Evolutionary conservation across 1,140 invertebrate species (phyloP).

Genomic region (Brachionus calyciflorus): DNA sequence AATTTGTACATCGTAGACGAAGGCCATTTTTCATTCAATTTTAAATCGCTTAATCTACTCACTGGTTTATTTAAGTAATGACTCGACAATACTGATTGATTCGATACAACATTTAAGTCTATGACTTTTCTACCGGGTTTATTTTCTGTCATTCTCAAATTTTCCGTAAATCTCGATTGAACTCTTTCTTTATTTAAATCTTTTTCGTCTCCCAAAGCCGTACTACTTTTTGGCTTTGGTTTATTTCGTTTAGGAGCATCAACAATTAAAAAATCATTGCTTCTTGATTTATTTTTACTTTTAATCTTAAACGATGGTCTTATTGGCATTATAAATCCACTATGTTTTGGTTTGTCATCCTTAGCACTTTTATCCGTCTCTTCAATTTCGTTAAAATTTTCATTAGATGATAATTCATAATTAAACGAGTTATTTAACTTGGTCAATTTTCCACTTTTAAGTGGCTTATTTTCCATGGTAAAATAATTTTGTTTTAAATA

Average conservation of each 20-base stretch:
- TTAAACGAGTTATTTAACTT: not conserved
- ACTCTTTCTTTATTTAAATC: not conserved
- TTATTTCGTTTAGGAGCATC: not conserved
- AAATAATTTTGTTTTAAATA: not conserved
- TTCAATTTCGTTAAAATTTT: not conserved
- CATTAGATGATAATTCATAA: slow-evolving; percentile 13
- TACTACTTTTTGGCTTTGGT: not conserved
- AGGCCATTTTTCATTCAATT: slow-evolving; percentile 37
- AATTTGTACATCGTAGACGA: slow-evolving; percentile 34
- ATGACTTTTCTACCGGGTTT: not conserved
- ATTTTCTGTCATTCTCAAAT: not conserved
- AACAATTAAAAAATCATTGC: not conserved
- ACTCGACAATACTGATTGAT: not conserved
- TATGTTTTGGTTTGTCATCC: not conserved
- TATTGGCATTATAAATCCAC: slow-evolving; percentile 14
- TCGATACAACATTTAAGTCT: not conserved
- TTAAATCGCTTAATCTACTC: slow-evolving; percentile 1
- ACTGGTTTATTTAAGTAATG: slow-evolving; percentile 28
- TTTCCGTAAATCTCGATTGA: not conserved
- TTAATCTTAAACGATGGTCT: slow-evolving; percentile 7
- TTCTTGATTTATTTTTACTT: not conserved
- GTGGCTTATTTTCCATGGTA: not conserved
- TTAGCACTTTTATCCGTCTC: not conserved
- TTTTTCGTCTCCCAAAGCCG: not conserved
- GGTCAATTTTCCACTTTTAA: not conserved